Evolutionary conservation across 2,888 invertebrate genomes (phyloP), one percentile per base, ranked within the genome.

Genomic region (Aphodius sticticus): DNA sequence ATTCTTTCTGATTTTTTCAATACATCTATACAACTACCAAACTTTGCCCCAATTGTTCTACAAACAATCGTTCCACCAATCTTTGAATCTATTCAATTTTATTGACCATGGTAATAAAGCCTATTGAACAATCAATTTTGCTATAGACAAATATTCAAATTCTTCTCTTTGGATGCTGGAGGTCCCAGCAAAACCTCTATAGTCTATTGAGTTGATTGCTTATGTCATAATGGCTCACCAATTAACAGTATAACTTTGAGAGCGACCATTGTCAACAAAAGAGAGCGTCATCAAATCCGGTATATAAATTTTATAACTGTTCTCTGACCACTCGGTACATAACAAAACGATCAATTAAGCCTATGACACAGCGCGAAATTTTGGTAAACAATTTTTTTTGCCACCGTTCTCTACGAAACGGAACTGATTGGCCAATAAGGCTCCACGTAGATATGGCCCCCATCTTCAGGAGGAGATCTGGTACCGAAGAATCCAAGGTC

Each of bases 351-450:
- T 53, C 53, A 53, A 53, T 53, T 53, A 53, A 53, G 7, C 6
- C 53, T 53, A 53, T 53, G 53, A 53, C 53, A 53, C 53, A 53
- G 53, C 53, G 53, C 53, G 53, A 53, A 53, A 53, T 53, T 53
- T 53, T 53, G 53, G 53, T 53, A 53, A 53, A 53, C 53, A 53
- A 53, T 53, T 53, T 53, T 53, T 53, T 53, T 53, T 5, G 53
- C 53, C 9, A 53, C 53, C 53, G 53, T 53, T 53, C 53, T 53
- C 12, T 53, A 9, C 53, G 7, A 53, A 53, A 12, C 53, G 7
- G 12, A 53, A 53, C 53, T 53, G 53, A 9, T 53, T 12, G 53
- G 53, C 53, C 53, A 53, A 53, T 53, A 53, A 2, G 53, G 7
- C 2, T 12, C 12, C 53, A 53, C 26, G 26, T 26, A 26, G 26